These are phyloP conservation scores for Tetranychus piercei DNA, from an alignment of 2,888 invertebrate genomes.

Conservation along the genomic window DNA sequence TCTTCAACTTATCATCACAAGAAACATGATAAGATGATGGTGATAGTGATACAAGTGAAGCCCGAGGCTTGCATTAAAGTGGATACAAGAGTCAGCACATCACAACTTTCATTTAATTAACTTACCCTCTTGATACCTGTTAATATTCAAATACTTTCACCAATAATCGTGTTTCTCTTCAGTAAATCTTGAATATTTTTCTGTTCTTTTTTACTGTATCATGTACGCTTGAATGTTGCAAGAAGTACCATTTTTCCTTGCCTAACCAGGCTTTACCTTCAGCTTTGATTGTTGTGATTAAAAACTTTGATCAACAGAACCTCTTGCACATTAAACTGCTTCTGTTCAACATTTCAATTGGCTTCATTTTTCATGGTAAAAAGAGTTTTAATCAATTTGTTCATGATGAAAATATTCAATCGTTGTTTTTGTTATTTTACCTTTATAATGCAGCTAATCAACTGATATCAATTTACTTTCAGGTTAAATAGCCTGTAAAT, in stretches of 20 bases:
- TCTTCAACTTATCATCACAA: neutral
- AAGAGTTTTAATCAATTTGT: neutral
- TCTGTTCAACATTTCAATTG: no score
- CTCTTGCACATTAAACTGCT: no score
- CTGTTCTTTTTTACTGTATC: no score
- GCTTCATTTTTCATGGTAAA: neutral
- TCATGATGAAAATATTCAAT: neutral
- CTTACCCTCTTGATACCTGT: neutral
- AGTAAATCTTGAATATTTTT: no score
- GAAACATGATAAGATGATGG: neutral
- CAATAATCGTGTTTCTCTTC: neutral
- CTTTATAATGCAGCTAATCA: neutral
- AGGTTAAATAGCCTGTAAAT: neutral
- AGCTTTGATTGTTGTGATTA: no score
- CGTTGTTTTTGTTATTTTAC: neutral
- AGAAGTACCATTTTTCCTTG: no score
- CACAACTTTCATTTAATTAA: neutral
- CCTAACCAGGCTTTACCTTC: no score
- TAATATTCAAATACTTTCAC: neutral
- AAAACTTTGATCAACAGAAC: no score
- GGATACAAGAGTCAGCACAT: neutral
- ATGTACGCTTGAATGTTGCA: no score
- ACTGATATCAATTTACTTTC: slow-evolving; percentile 4
- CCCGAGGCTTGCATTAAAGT: neutral
- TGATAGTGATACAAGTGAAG: neutral